Evolutionary conservation across 2,113 vertebrate species (phyloP).

Genomic region (Nothobranchius furzeri): DNA sequence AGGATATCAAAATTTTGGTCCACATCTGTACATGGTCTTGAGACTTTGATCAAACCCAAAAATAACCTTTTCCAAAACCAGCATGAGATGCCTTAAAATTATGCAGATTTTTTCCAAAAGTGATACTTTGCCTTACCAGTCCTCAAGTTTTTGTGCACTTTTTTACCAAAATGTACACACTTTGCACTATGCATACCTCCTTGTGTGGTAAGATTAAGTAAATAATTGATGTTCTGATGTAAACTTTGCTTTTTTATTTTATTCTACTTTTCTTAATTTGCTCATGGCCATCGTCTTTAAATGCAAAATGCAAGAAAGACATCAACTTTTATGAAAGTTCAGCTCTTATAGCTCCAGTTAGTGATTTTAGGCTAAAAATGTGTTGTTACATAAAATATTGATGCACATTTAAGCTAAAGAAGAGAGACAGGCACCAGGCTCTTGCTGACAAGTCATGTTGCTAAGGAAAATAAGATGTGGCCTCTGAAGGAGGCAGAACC

Average conservation of each 20-base stretch:
- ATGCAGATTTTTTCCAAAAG: too few relatives aligned
- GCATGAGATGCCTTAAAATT: too few relatives aligned
- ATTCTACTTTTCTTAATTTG: background rate
- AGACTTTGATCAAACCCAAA: too few relatives aligned
- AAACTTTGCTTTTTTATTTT: background rate
- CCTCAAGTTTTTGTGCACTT: too few relatives aligned
- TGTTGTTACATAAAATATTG: conserved; percentile 5
- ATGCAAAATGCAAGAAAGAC: background rate
- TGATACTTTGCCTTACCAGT: too few relatives aligned
- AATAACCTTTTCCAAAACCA: too few relatives aligned
- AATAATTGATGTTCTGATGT: background rate
- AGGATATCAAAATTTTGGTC: too few relatives aligned
- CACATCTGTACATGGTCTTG: too few relatives aligned
- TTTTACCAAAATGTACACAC: too few relatives aligned
- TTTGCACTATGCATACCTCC: too few relatives aligned
- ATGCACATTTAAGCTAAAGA: conserved; percentile 5
- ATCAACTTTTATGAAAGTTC: background rate
- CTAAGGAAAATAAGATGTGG: conserved; percentile 16
- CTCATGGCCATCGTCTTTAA: background rate
- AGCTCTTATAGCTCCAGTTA: background rate
- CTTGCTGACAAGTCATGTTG: conserved; percentile 27
- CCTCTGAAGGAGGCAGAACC: conserved; percentile 39
- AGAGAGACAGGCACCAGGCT: background rate
- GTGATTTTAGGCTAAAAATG: background rate
- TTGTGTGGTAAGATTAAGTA: background rate